Base-by-base conservation (phyloP, 2,113 vertebrate genomes). In the Cygnus atratus region DNA sequence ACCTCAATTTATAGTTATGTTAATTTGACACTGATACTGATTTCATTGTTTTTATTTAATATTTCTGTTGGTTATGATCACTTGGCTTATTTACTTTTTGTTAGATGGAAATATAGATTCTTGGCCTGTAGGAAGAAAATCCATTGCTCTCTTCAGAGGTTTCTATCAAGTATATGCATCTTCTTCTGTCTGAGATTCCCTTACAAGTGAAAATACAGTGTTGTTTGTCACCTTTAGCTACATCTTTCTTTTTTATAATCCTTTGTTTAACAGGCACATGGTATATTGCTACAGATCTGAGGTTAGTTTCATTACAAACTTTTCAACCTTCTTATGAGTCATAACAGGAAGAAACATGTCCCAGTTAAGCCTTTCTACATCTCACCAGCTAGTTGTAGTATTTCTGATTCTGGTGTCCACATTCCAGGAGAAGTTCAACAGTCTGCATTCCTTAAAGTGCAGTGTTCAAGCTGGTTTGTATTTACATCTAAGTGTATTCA, bases 101-200 rank as follows among this genome's bases (percentile, higher is more conserved):
- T 46, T 65, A 73, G 17, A 62, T 37, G 7, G 9, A 93, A 84
- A n/a, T 57, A 84, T 1, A 67, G 13, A 65, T n/a, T 61, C n/a
- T 16, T 62, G 6, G 17, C 13, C 26, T 41, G 3, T 26, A 61
- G 37, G 21, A 77, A 93, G 81, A 87, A 66, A 6, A 70, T 6
- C 6, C 6, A 4, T 8, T 12, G 0, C 5, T 82, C 0, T 59
- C 28, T 91, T 67, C 28, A 44, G 28, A 44, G 41, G 3, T 9
- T 87, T 62, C 54, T 75, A 9, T 18, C 58, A 67, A 93, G 71
- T 28, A 67, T 15, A 3, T 3, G 73, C 3, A 11, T 81, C 15
- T 33, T 46, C 29, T 50, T 77, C 25, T 28, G 39, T 25, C 24
- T 19, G 63, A 75, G 16, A 31, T 41, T 70, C 86, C 5, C 10